Evolutionary conservation across 1,140 invertebrate genomes (phyloP), one percentile per base, ranked within the genome.

Genomic region (Hypsibius dujardini): DNA sequence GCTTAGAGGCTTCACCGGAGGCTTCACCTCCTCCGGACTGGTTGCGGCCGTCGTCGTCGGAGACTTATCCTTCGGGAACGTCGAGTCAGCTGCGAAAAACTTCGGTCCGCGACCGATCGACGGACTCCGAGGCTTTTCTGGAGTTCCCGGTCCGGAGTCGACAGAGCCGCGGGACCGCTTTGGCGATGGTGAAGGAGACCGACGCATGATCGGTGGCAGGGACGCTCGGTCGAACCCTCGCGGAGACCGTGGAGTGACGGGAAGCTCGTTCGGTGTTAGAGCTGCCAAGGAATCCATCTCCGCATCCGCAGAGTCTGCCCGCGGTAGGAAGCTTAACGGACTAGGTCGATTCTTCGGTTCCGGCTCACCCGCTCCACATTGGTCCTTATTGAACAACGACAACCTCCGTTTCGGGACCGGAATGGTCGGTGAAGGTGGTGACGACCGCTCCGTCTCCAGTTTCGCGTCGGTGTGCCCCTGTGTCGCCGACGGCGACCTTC

Each of bases 151-250:
- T 14, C 62, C 62, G 62, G 7, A 14, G 45, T 67, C 62, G 7
- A 67, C 62, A 12, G 62, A 67, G 62, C 62, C 62, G 42, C 62
- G 62, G 12, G 62, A 67, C 3, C 62, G 62, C 62, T 67, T 67
- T 3, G 7, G 7, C 12, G 62, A 7, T 3, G 62, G 62, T 3
- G 62, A 67, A 67, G 62, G 62, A 3, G 62, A 67, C 7, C 62
- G 62, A 14, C 62, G 7, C 42, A 67, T 67, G 62, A 67, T 67
- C 7, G 62, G 62, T 42, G 62, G 62, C 7, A 67, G 62, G 3
- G 62, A 67, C 7, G 62, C 62, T 42, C 12, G 12, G 42, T 67
- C 45, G 3, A 3, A 14, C 3, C 7, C 7, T n/a, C 7, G 42
- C 42, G 62, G 62, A 3, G 62, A 67, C 45, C 42, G 12, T 12